These are phyloP conservation scores for Campoplex nolae DNA, from an alignment of 2,888 invertebrate species.

Conservation along the genomic window DNA sequence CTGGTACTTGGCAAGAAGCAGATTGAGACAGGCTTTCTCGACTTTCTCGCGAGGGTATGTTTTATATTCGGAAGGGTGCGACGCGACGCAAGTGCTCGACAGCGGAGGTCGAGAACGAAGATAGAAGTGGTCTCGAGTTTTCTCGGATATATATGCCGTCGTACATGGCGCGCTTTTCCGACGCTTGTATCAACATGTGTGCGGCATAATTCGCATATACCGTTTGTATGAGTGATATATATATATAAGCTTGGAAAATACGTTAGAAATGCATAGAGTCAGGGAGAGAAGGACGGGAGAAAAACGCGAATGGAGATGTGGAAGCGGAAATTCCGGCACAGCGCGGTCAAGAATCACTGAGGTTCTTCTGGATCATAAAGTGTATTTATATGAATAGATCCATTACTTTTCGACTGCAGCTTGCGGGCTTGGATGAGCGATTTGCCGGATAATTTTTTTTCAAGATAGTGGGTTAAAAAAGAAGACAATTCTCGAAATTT, in stretches of 20 bases:
- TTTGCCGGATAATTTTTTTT: too few species aligned
- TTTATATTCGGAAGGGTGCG: background rate
- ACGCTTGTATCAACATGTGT: conserved; percentile 29
- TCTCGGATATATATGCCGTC: background rate
- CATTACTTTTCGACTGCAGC: too few species aligned
- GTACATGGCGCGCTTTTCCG: conserved; percentile 8
- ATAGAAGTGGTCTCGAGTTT: conserved; percentile 47
- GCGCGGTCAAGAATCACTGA: conserved; percentile 56
- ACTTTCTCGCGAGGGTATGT: background rate
- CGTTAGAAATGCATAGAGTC: conserved; percentile 63
- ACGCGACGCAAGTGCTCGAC: conserved; percentile 32
- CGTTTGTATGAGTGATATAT: background rate
- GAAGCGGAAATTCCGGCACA: conserved; percentile 17
- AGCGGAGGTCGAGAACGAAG: conserved; percentile 33
- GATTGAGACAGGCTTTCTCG: conserved; percentile 19
- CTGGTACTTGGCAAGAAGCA: conserved; percentile 19
- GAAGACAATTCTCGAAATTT: too few species aligned
- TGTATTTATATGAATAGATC: too few species aligned
- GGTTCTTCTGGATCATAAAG: background rate
- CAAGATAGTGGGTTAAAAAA: too few species aligned
- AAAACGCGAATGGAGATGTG: background rate
- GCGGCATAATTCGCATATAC: conserved; percentile 39
- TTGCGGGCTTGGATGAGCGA: too few species aligned
- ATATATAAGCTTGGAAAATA: background rate
- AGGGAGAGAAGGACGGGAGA: background rate